Evolutionary conservation across 2,888 invertebrate species (phyloP), one percentile per base, ranked within the genome.

Genomic region (Eristalis intricaria): DNA sequence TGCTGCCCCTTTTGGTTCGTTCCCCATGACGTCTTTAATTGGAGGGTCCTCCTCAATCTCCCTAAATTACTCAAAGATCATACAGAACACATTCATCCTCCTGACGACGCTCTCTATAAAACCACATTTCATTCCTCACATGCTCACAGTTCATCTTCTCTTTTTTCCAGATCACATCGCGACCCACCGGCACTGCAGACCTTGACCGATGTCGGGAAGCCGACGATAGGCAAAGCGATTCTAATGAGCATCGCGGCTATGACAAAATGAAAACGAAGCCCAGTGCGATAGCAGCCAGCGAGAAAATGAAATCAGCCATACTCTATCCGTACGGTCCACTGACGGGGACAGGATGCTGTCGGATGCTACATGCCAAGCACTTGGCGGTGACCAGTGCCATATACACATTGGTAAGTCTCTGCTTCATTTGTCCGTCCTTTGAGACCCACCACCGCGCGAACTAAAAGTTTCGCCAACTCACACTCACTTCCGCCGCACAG

Each of bases 381-480:
- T 95, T 96, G 84, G 96, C 96, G 71, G 95, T 96, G 90, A 95
- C 95, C 88, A 95, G 96, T 91, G 96, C 96, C 84, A 95, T 96
- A 90, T 96, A 96, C 91, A 96, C 96, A 84, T 93, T 96, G 95
- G 96, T 96, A 92, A 95, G 95, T 94, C 89, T 66, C 7, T 13
- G 38, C 35, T 1, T 35, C 35, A 35, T 10, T 10, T 35, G 8
- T 10, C 4, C 1, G 1, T 35, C 35, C 11, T 4, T 35, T 10
- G 35, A 11, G 11, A 10, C 38, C 13, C 13, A 13, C 4, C 38
- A 38, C 38, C 13, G 3, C 13, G 13, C 11, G 38, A 38, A 38
- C 2, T 13, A 2, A 13, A 38, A 38, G 13, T 38, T 13, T 38
- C 13, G 8, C 38, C 38, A 13, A 32, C 8, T 8, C 32, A 32